Base-by-base conservation (phyloP, 2,113 vertebrate genomes). In the Triplophysa tibetana region DNA sequence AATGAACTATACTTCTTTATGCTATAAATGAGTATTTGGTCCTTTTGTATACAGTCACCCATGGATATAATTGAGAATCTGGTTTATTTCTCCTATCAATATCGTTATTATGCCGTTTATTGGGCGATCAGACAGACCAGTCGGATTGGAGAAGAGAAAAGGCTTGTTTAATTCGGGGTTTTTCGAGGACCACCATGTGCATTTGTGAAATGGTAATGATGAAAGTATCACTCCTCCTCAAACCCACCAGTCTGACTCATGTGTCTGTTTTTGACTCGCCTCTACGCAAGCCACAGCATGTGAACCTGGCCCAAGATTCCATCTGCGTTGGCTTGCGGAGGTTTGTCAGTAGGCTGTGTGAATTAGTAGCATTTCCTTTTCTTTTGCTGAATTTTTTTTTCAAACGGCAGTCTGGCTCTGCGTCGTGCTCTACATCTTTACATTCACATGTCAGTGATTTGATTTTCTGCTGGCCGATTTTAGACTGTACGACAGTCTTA, bases 51-150 rank as follows among this genome's bases (percentile, higher is more conserved):
- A 80, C 38, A 70, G 58, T 72, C 41, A 62, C 76, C 14, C 73
- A 66, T 63, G 41, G 76, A 82, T 60, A 75, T 83, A 83, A 84
- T 78, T 83, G 61, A 80, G 78, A 58, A 75, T 65, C 54, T n/a
- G 50, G 52, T 80, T 81, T 21, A 66, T 80, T 78, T 76, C 68
- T 52, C 52, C 52, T 56, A 54, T 87, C 78, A 78, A 60, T 54
- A 13, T 14, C 24, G 62, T 82, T 75, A 24, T 83, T 45, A 75
- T 61, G 62, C 9, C 62, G 38, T 83, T 86, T 77, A 78, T 85
- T 16, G 68, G 24, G 64, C 62, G 54, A 66, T 50, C 43, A 10
- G 19, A 56, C 70, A 38, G 48, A 16, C 9, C 54, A 56, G 41
- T 67, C 12, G 29, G 4, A 41, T 75, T 66, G 72, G n/a, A 29